Base-by-base conservation (phyloP, 1,140 invertebrate genomes). In the Octopus sinensis region DNA sequence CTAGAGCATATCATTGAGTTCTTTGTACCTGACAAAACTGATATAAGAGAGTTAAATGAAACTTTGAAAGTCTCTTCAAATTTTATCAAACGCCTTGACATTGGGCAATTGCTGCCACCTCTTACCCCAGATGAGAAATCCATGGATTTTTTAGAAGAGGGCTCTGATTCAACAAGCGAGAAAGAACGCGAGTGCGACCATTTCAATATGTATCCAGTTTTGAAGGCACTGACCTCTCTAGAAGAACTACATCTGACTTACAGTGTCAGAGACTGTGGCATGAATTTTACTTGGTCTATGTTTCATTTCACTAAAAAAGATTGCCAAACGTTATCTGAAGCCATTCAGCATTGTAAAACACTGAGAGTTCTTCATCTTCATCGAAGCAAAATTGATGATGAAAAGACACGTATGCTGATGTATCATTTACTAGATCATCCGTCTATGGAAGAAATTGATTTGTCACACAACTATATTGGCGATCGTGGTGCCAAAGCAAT, bases 221-320 rank as follows among this genome's bases (percentile, higher is more conserved):
- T 91, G 23, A 86, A 87, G 79, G 80, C 82, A 56, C 84, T 91
- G 73, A 86, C 87, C 6, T 86, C 86, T 81, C 80, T 91, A n/a
- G 85, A 88, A 84, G 90, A 91, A 79, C 81, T 91, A 6, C 85
- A 87, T 78, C 79, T 91, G 23, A 87, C 86, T n/a, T 91, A 90
- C 86, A 88, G 88, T 54, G 90, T 91, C 0, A 85, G 84, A 81
- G 89, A 91, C 83, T 91, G 90, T 86, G 91, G 91, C 23, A 91
- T 91, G 90, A 91, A 91, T 83, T 91, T 91, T 88, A 90, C 91
- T 81, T 91, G 91, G 91, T 89, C 88, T 83, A 82, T 91, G 52
- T 91, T 91, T 85, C 87, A 91, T 83, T 91, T 91, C 80, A 91
- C 91, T 53, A 88, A 88, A 10, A 86, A 87, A 83, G 91, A 91